A percentile compares a stretch with the other conserved stretches of the same genome.
Evolutionary conservation across 2,888 invertebrate species (phyloP).

Genomic region (Leptinotarsa tumamoca): DNA sequence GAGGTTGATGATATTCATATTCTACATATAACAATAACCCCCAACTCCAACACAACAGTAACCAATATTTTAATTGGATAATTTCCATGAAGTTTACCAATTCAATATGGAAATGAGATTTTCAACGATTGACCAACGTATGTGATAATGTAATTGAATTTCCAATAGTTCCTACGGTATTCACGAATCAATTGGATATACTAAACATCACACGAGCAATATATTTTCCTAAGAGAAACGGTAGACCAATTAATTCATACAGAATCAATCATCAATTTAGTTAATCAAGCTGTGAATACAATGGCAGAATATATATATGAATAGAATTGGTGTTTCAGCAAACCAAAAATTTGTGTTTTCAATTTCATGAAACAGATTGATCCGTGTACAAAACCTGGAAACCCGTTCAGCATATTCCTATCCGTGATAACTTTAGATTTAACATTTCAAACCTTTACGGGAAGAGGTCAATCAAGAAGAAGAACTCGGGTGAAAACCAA

Average conservation of each 20-base stretch:
- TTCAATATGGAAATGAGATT: background rate
- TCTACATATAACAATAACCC: too few species aligned
- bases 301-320: background rate
- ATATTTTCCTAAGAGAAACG: background rate
- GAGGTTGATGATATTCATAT: too few species aligned
- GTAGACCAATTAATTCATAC: background rate
- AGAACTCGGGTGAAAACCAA: too few species aligned
- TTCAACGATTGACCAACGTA: background rate
- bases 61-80: background rate
- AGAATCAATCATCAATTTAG: background rate
- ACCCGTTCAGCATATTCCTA: too few species aligned
- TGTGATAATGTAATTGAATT: conserved; percentile 9
- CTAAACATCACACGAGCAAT: conserved; percentile 7
- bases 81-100: background rate
- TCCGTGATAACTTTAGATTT: too few species aligned
- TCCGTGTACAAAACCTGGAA: too few species aligned
- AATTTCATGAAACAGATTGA: background rate
- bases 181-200: conserved; percentile 4
- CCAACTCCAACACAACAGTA: background rate
- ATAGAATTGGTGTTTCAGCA: background rate
- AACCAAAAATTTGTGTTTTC: background rate
- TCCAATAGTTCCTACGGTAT: background rate
- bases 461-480: too few species aligned
- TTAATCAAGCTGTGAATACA: background rate
- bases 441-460: too few species aligned